Percentiles rank a stretch among this genome's conserved stretches.
Evolutionary conservation across 2,888 invertebrate species (phyloP).

Genomic region (Megastigmus dorsalis): DNA sequence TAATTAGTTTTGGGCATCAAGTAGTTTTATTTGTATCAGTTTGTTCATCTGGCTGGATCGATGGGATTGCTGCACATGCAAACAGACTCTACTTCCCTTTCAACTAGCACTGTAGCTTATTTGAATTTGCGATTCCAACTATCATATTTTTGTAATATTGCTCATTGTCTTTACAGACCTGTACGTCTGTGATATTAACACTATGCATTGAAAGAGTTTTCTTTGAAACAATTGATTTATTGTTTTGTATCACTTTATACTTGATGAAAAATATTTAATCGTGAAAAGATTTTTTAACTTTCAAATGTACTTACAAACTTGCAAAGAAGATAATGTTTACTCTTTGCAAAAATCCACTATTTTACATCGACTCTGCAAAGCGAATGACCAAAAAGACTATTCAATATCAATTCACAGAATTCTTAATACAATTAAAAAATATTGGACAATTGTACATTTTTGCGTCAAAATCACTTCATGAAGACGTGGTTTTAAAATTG

Average conservation of each 20-base stretch:
- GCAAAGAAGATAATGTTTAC: background rate
- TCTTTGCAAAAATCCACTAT: background rate
- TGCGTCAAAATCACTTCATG: slow-evolving; percentile 2
- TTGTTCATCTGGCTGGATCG: slow-evolving; percentile 25
- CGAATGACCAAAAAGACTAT: slow-evolving; percentile 16
- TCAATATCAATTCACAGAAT: background rate
- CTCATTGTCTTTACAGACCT: slow-evolving; percentile 35
- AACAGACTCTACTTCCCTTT: slow-evolving; percentile 35
- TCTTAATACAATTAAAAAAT: too few relatives aligned
- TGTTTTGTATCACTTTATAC: background rate
- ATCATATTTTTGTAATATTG: slow-evolving; percentile 9
- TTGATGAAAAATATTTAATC: background rate
- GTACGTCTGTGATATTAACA: slow-evolving; percentile 33
- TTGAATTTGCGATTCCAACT: slow-evolving; percentile 24
- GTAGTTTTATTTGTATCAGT: slow-evolving; percentile 23
- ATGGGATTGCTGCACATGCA: slow-evolving; percentile 13
- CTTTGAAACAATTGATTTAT: background rate
- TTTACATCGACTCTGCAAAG: slow-evolving; percentile 19
- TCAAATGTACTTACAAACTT: background rate
- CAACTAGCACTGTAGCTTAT: slow-evolving; percentile 12
- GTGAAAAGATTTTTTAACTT: background rate
- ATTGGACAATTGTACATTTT: slow-evolving; percentile 26
- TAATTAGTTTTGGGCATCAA: slow-evolving; percentile 19
- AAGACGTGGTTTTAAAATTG: slow-evolving; percentile 5
- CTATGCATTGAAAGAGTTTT: too few relatives aligned